Base-by-base conservation (phyloP, 2,797 vertebrate species). In the Neosalanx taihuensis region DNA sequence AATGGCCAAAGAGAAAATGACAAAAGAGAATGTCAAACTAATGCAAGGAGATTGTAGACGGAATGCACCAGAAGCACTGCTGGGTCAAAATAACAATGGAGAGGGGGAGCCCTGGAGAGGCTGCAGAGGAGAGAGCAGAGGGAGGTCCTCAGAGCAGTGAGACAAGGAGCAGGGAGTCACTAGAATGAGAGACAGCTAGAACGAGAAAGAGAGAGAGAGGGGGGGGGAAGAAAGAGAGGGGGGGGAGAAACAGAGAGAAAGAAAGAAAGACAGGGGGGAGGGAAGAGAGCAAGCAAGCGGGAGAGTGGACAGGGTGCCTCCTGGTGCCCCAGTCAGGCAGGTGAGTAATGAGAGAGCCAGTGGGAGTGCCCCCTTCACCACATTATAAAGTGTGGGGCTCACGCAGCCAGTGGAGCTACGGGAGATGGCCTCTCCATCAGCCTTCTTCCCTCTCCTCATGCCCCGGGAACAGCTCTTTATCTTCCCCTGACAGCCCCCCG, bases 381-480 rank as follows among this genome's bases (percentile, higher is more conserved):
- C 91, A 91, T 93, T 93, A 92, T 90, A 91, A 91, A 92, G 90
- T 73, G 72, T 71, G 76, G 77, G 89, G 89, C 88, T 93, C 90
- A 91, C 91, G 89, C 89, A 87, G 87, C 86, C 89, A 86, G 83
- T 64, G 77, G 89, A 90, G 90, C 85, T 84, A 86, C 86, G 85
- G 83, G 85, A 91, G 88, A 88, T 76, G 83, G 86, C 83, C 89
- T 87, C 86, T 91, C 86, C 89, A 92, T 92, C 89, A 91, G 87
- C 64, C 70, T 83, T 71, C 76, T 83, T 80, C 79, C 85, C 84
- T 86, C 81, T 87, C 76, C 83, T 81, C 73, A 83, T 31, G 88
- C 90, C 87, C 75, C 78, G 74, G 86, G 90, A 89, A 91, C 90
- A 91, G 87, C 91, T 90, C 90, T 93, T 92, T 90, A 92, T 92